Evolutionary conservation across 2,797 vertebrate species (phyloP), one percentile per base, ranked within the genome.

Genomic region (Pseudotriccus pelzelni): DNA sequence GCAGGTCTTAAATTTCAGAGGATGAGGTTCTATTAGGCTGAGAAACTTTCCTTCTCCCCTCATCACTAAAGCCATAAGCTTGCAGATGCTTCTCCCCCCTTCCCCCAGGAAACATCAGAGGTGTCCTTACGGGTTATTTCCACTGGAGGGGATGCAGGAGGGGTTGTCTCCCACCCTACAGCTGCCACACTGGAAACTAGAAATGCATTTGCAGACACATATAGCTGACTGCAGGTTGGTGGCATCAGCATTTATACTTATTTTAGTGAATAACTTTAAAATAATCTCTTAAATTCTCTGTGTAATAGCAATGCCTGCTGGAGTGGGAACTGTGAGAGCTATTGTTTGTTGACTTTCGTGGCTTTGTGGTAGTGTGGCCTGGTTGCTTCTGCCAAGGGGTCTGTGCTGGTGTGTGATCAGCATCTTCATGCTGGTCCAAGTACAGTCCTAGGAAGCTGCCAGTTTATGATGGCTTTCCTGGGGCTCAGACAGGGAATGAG

Each of bases 381-480:
- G 72, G 25, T 55, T 80, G 62, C 27, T 73, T 8, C 41, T 84
- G 67, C 39, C 55, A 30, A 58, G 28, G 49, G 25, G 19, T 12
- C 21, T 93, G 46, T 3, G 10, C 32, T 74, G 49, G 14, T 30
- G 18, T 27, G 46, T 67, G 30, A 24, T 22, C 32, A 80, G 15
- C 20, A 30, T 47, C n/a, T 39, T 73, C 14, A 3, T 3, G 8
- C 41, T 50, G 37, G 22, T 64, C 46, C 68, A 44, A 41, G 27
- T 44, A 20, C 0, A 0, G 6, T 59, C 37, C 53, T 37, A 22
- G 56, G 27, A 62, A 9, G 2, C 4, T 60, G 36, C 47, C 72
- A 49, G 21, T 20, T 60, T 84, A 11, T 37, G 41, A 28, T 64
- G 39, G 16, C 9, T 81, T 80, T 93, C 62, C 73, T 53, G 27